A percentile compares a stretch with the other conserved stretches of the same genome.
These are phyloP conservation scores for Nomada ferruginata DNA, from an alignment of 2,888 invertebrate species.

Conservation along the genomic window DNA sequence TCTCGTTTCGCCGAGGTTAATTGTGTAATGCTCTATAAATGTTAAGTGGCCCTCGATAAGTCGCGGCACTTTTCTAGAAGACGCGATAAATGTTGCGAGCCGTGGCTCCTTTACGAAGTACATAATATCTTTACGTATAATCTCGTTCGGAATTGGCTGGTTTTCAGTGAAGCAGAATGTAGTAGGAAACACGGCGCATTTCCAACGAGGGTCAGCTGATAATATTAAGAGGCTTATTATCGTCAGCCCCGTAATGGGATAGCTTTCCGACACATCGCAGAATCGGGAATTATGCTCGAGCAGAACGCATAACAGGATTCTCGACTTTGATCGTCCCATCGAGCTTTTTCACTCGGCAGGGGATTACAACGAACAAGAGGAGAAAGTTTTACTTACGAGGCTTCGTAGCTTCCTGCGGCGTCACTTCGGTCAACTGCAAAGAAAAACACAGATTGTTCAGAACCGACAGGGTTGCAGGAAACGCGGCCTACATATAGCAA, in stretches of 20 bases:
- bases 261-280: slow-evolving; percentile 26
- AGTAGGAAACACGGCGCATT: neutral
- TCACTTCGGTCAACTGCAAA: slow-evolving; percentile 84
- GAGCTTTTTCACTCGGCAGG: slow-evolving; percentile 45
- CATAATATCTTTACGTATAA: neutral
- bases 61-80: neutral
- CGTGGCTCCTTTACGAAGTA: neutral
- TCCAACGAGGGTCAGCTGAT: neutral
- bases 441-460: slow-evolving; percentile 35
- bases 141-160: neutral
- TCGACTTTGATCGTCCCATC: slow-evolving; percentile 47
- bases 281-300: slow-evolving; percentile 23
- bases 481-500: slow-evolving; percentile 2
- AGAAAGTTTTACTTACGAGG: slow-evolving; percentile 83
- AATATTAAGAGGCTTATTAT: slow-evolving; percentile 26
- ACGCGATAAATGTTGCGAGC: neutral
- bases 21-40: slow-evolving; percentile 31
- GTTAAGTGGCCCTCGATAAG: slow-evolving; percentile 13
- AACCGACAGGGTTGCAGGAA: slow-evolving; percentile 6
- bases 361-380: slow-evolving; percentile 27
- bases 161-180: neutral
- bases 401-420: slow-evolving; percentile 80
- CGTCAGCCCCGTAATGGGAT: slow-evolving; percentile 49
- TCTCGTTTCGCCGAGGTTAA: slow-evolving; percentile 22
- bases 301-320: slow-evolving; percentile 36